phyloP scores from a whole-genome alignment of 2,888 invertebrate genomes.

The Darwinula stevensoni region DNA sequence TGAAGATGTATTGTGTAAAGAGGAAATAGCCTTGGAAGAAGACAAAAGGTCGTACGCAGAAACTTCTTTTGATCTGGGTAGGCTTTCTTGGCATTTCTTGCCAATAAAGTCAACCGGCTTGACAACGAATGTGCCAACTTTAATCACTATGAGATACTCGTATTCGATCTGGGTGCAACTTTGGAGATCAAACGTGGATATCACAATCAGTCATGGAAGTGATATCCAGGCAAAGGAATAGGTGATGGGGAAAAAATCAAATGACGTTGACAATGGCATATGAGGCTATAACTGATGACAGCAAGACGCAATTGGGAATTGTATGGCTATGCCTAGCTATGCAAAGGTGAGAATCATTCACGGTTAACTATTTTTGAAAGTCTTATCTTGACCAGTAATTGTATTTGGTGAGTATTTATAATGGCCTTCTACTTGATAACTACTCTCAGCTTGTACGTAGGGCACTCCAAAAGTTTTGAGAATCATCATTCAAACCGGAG shows the following conservation, averaged over 20 bases:
- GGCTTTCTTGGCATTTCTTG: constrained; percentile 43
- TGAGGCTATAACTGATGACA: constrained; percentile 75
- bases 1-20: constrained; percentile 50
- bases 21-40: constrained; percentile 64
- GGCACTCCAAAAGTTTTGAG: too few species aligned
- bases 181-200: constrained; percentile 84
- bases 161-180: constrained; percentile 53
- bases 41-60: constrained; percentile 41
- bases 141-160: constrained; percentile 89
- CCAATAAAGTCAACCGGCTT: constrained; percentile 78
- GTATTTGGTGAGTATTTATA: too few species aligned
- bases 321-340: constrained; percentile 99
- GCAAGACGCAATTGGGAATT: constrained; percentile 92
- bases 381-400: too few species aligned
- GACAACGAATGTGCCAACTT: constrained; percentile 97
- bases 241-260: constrained; percentile 88
- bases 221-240: constrained; percentile 92
- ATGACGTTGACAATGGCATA: constrained; percentile 76
- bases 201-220: constrained; percentile 60
- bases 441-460: too few species aligned
- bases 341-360: too few species aligned
- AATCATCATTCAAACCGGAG: too few species aligned
- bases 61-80: constrained; percentile 47
- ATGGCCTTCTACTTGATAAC: too few species aligned
- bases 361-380: too few species aligned